A percentile compares a stretch with the other conserved stretches of the same genome.
phyloP scores from a whole-genome alignment of 2,113 vertebrate species.

The Eulemur rufifrons region DNA sequence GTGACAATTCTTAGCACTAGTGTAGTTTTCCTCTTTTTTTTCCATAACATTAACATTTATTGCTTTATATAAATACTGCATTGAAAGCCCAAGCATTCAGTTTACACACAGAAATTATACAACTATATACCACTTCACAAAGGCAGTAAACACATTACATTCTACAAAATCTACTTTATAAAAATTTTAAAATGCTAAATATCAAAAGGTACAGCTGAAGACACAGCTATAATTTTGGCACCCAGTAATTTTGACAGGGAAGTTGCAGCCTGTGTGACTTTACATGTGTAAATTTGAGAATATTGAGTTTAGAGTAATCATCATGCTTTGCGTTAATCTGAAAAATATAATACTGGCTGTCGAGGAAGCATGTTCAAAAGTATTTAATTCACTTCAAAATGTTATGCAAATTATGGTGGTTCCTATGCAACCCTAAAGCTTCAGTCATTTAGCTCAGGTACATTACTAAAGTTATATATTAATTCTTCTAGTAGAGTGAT shows the following conservation, averaged over 20 bases:
- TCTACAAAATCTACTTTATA: too few relatives aligned
- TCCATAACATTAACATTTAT: conserved; percentile 99
- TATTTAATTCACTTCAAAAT: too few relatives aligned
- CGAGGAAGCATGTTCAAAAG: too few relatives aligned
- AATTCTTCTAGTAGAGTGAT: too few relatives aligned
- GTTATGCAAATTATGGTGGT: too few relatives aligned
- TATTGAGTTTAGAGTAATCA: conserved; percentile 88
- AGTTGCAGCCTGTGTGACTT: conserved; percentile 89
- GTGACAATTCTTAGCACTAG: background rate
- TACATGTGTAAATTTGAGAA: conserved; percentile 86
- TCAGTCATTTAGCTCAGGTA: too few relatives aligned
- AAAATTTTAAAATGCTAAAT: too few relatives aligned
- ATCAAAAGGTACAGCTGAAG: conserved; percentile 67
- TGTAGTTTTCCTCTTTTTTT: background rate
- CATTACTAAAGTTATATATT: too few relatives aligned
- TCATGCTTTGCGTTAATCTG: conserved; percentile 95
- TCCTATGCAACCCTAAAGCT: too few relatives aligned
- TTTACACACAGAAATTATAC: conserved; percentile 84
- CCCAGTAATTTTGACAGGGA: conserved; percentile 91
- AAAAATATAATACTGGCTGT: conserved; percentile 90
- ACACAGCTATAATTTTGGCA: conserved; percentile 96
- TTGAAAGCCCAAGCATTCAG: conserved; percentile 99
- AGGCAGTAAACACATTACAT: too few relatives aligned
- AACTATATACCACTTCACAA: too few relatives aligned
- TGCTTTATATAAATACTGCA: conserved; percentile 99